phyloP scores from a whole-genome alignment of 2,113 vertebrate genomes.

The Alectura lathami region DNA sequence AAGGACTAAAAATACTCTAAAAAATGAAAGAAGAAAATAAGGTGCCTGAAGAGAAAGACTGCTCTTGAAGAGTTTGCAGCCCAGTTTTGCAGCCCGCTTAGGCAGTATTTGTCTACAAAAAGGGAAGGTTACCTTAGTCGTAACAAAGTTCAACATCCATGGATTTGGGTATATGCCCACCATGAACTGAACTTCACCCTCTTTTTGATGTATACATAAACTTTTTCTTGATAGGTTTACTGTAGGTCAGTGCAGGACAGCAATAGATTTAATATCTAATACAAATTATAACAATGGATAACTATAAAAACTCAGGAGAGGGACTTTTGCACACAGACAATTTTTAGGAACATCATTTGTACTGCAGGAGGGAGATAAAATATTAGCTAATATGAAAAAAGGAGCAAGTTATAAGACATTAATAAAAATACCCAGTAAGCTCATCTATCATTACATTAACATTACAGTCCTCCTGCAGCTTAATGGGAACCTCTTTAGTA shows the following conservation, averaged over 20 bases:
- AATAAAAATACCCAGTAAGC: background rate
- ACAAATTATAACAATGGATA: background rate
- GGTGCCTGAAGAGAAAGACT: slow-evolving; percentile 10
- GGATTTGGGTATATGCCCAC: background rate
- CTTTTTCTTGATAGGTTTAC: background rate
- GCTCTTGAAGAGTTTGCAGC: background rate
- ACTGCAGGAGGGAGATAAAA: background rate
- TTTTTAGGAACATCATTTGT: background rate
- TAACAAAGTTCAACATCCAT: background rate
- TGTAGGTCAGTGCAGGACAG: background rate
- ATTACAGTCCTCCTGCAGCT: background rate
- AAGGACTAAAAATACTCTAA: slow-evolving; percentile 56
- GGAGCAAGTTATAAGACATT: background rate
- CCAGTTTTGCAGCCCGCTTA: background rate
- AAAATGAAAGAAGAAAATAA: slow-evolving; percentile 17
- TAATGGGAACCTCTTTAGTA: background rate
- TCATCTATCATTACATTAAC: background rate
- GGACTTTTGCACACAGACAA: background rate
- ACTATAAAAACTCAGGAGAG: background rate
- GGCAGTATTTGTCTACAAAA: background rate
- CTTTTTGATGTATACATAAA: background rate
- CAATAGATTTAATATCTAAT: background rate
- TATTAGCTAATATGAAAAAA: background rate
- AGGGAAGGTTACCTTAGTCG: too few relatives aligned
- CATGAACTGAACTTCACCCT: background rate